phyloP scores from a whole-genome alignment of 2,888 invertebrate genomes.

The Cinara cedri region DNA sequence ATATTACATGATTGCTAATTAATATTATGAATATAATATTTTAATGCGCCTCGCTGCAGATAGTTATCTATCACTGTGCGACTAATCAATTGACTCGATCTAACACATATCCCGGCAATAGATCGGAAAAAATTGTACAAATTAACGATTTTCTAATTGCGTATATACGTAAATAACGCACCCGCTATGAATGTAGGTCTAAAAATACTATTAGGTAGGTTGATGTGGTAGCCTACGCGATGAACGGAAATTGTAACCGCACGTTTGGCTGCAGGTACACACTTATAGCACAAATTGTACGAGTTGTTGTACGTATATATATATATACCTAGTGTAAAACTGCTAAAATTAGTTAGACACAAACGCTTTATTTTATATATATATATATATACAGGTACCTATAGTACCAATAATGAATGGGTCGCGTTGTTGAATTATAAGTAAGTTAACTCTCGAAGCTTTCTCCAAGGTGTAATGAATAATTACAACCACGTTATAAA shows the following conservation, averaged over 20 bases:
- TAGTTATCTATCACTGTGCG: background rate
- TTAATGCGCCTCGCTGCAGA: no score
- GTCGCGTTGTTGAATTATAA: constrained; percentile 27
- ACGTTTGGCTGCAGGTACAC: constrained; percentile 26
- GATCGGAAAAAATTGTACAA: constrained; percentile 19
- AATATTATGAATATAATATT: no score
- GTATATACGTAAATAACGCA: background rate
- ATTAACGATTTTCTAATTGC: constrained; percentile 28
- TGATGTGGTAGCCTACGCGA: constrained; percentile 1
- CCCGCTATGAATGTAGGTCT: constrained; percentile 11
- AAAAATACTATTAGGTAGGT: constrained; percentile 5
- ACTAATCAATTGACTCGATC: constrained; percentile 8
- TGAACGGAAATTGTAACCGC: constrained; percentile 9
- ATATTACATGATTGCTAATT: no score
- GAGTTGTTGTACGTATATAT: background rate
- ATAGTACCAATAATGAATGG: constrained; percentile 30
- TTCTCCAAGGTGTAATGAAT: constrained; percentile 39
- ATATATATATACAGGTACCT: no score
- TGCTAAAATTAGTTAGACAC: constrained; percentile 19
- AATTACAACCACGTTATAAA: constrained; percentile 50
- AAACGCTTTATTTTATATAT: constrained; percentile 23
- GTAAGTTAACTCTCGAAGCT: constrained; percentile 46
- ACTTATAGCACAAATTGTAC: no score
- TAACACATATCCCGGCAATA: constrained; percentile 2
- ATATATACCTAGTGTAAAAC: constrained; percentile 9